Conservation (phyloP, 1,140 invertebrate species). For the Elymnias hypermnestra region DNA sequence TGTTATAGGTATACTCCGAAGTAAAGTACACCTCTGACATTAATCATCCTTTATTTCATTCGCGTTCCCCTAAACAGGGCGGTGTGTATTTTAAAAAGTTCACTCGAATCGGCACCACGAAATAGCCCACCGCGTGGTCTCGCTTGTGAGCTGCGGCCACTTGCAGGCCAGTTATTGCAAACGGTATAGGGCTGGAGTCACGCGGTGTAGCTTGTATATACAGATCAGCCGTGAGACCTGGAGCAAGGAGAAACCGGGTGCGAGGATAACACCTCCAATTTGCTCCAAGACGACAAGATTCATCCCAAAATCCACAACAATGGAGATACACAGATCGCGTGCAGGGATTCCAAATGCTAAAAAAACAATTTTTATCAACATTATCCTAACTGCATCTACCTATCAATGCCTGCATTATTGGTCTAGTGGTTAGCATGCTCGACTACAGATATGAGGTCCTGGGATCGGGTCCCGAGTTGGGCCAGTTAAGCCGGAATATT, state of each 20-base stretch:
- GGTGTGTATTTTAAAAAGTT: conserved; percentile 41
- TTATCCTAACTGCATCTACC: too few relatives aligned
- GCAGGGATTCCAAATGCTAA: conserved; percentile 39
- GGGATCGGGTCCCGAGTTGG: too few relatives aligned
- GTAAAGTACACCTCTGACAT: too few relatives aligned
- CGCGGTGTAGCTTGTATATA: conserved; percentile 34
- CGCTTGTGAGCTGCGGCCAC: conserved; percentile 43
- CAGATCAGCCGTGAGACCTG: conserved; percentile 34
- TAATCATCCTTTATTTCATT: too few relatives aligned
- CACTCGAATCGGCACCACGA: conserved; percentile 38
- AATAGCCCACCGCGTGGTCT: conserved; percentile 42
- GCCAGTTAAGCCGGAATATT: too few relatives aligned
- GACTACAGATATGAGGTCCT: too few relatives aligned
- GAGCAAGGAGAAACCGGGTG: conserved; percentile 37
- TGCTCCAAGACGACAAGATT: conserved; percentile 35
- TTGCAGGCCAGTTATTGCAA: conserved; percentile 30
- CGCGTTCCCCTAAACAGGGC: conserved; percentile 11
- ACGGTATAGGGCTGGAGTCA: conserved; percentile 21
- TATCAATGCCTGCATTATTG: too few relatives aligned
- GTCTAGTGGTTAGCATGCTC: too few relatives aligned
- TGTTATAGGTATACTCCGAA: too few relatives aligned
- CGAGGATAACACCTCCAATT: conserved; percentile 41
- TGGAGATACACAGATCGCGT: conserved; percentile 35
- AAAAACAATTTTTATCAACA: too few relatives aligned
- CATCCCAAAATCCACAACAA: conserved; percentile 45